Conservation (phyloP, 2,113 vertebrate species). For the Tragelaphus buxtoni region DNA sequence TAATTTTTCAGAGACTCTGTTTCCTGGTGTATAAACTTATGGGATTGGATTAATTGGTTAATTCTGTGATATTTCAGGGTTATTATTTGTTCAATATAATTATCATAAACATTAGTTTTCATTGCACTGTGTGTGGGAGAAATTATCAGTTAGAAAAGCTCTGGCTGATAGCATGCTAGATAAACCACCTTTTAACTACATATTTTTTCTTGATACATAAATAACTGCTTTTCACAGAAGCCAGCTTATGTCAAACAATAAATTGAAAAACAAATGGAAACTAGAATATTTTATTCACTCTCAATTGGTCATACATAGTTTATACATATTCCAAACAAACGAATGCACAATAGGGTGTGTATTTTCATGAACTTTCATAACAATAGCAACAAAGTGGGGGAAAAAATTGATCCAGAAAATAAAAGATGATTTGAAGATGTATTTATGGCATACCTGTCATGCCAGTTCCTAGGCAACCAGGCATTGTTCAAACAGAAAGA, state of each 20-base stretch:
- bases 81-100: constrained; percentile 32
- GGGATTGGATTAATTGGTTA: not conserved
- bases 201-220: constrained; percentile 40
- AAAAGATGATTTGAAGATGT: not conserved
- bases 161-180: not conserved
- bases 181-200: constrained; percentile 33
- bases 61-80: not conserved
- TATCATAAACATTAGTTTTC: constrained; percentile 38
- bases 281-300: constrained; percentile 38
- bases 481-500: constrained; percentile 39
- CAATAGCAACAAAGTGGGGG: not conserved
- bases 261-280: constrained; percentile 49
- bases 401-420: not conserved
- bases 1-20: not conserved
- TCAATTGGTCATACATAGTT: constrained; percentile 35
- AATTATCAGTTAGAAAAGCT: constrained; percentile 25
- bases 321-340: constrained; percentile 12
- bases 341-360: not conserved
- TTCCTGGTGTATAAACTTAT: not conserved
- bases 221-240: constrained; percentile 25
- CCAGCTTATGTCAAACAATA: constrained; percentile 22
- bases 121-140: not conserved
- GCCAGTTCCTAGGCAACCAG: constrained; percentile 56
- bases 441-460: constrained; percentile 39
- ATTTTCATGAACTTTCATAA: constrained; percentile 31